Percentiles rank a stretch among this genome's conserved stretches.
Conservation (phyloP, 2,888 invertebrate species). For the Andrena fulva region DNA sequence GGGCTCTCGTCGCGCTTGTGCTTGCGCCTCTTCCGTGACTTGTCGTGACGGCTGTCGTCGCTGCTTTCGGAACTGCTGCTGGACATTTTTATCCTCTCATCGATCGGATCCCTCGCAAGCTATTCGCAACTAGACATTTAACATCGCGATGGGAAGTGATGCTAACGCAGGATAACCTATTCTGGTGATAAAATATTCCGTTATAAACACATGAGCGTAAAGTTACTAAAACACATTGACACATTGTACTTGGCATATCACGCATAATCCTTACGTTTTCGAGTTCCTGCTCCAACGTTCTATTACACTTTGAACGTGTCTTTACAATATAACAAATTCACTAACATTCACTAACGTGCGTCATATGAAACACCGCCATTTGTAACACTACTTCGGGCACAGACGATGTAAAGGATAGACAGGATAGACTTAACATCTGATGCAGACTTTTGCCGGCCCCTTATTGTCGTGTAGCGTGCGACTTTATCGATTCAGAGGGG, state of each 20-base stretch:
- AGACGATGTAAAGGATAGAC: background rate
- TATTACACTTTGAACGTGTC: slow-evolving; percentile 4
- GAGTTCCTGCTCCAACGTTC: background rate
- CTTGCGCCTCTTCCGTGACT: slow-evolving; percentile 44
- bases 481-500: too few species aligned
- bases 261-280: slow-evolving; percentile 27
- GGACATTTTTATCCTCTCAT: slow-evolving; percentile 42
- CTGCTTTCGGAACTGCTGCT: slow-evolving; percentile 56
- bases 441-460: too few species aligned
- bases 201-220: background rate
- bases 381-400: slow-evolving; percentile 1
- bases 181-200: background rate
- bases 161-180: slow-evolving; percentile 45
- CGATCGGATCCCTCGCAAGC: background rate
- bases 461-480: too few species aligned
- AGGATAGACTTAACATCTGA: background rate
- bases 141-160: slow-evolving; percentile 4
- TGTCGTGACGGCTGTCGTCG: slow-evolving; percentile 56
- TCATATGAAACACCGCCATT: slow-evolving; percentile 20
- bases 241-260: background rate
- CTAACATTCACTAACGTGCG: slow-evolving; percentile 1
- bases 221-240: background rate
- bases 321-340: background rate
- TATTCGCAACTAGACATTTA: background rate
- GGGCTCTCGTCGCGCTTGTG: slow-evolving; percentile 53